Evolutionary conservation across 2,888 invertebrate genomes (phyloP).

Genomic region (Pachliopta kotzebuea): DNA sequence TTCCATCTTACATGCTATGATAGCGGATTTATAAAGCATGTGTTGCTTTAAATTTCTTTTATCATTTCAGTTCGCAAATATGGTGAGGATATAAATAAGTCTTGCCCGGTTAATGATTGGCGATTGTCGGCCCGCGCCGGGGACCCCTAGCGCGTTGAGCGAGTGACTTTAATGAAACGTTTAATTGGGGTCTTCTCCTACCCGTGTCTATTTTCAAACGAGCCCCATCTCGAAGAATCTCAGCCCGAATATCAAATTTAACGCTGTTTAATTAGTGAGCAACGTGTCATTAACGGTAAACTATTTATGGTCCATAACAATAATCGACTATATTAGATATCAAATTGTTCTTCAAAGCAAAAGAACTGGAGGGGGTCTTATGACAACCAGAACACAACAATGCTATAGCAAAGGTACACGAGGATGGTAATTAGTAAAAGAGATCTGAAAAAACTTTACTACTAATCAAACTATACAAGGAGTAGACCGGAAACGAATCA

Average conservation of each 20-base stretch:
- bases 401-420: too few species aligned
- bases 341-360: too few species aligned
- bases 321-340: background rate
- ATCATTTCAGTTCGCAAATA: background rate
- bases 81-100: background rate
- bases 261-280: slow-evolving; percentile 34
- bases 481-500: too few species aligned
- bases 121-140: slow-evolving; percentile 9
- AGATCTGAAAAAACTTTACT: too few species aligned
- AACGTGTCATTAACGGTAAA: slow-evolving; percentile 16
- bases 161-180: slow-evolving; percentile 49
- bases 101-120: slow-evolving; percentile 19
- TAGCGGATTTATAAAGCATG: background rate
- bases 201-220: slow-evolving; percentile 42
- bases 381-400: too few species aligned
- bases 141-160: slow-evolving; percentile 40
- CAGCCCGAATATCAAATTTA: slow-evolving; percentile 35
- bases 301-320: slow-evolving; percentile 5
- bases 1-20: too few species aligned
- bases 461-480: too few species aligned
- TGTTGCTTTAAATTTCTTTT: background rate
- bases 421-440: too few species aligned
- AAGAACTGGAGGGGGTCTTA: too few species aligned
- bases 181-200: slow-evolving; percentile 52
- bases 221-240: slow-evolving; percentile 36